Base-by-base conservation (phyloP, 2,113 vertebrate genomes). In the Isichthys henryi region DNA sequence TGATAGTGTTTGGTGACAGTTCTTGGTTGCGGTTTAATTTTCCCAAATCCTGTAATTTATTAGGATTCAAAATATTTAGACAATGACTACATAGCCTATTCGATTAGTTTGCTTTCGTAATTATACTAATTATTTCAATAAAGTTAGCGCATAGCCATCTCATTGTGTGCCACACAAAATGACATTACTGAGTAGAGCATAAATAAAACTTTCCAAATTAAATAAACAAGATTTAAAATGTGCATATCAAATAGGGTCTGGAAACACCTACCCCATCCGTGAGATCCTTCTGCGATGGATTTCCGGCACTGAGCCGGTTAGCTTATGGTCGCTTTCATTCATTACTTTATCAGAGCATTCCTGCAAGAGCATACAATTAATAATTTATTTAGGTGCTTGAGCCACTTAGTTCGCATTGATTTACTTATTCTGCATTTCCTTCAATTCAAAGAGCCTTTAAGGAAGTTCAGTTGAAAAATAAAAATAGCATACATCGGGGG, bases 321-420 rank as follows among this genome's bases (percentile, higher is more conserved):
- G 91, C 91, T 90, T 8, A 93, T 89, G 86, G 88, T 88, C 50
- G 87, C 88, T 90, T 86, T 80, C 46, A 56, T 62, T 86, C 88
- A 91, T 90, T 80, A 49, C 90, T 91, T 86, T 70, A 90, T 74
- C 91, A 88, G 92, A 90, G 92, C 89, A 91, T 93, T 89, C 91
- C 92, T 94, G 91, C 88, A 0, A 7, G 85, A 91, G 90, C 91
- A 85, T 77, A 43, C 90, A 62, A 94, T 93, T 91, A 94, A 93
- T 94, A 92, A 94, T 95, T 94, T 93, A 93, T 92, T 92, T 88
- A 56, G 58, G 27, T 88, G 91, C 93, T 93, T 49, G 19, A 92
- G 88, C 92, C 92, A 90, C 91, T 91, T 91, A 90, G 92, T 92
- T 87, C 0, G 92, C 92, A 95, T 91, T 91, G 94, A 93, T 92